phyloP scores from a whole-genome alignment of 2,797 vertebrate species.

The Ciconia nigra region DNA sequence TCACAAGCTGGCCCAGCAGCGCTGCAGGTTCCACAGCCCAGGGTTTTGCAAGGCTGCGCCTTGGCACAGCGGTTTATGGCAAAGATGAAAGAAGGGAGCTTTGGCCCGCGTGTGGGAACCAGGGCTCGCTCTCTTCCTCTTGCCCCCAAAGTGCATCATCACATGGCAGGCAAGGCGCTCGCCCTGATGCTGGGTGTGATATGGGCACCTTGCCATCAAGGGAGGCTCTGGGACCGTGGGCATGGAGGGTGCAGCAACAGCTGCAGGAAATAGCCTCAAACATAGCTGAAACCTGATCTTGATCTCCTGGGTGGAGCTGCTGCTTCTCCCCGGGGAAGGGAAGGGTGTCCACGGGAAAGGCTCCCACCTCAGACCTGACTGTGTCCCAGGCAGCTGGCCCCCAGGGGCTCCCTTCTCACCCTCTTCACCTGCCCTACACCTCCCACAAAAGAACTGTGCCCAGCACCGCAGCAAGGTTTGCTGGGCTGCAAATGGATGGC shows the following conservation, averaged over 20 bases:
- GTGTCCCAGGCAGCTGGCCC: neutral
- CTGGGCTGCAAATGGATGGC: neutral
- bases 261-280: constrained; percentile 3
- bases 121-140: neutral
- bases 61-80: neutral
- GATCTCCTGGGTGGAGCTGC: neutral
- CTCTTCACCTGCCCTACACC: neutral
- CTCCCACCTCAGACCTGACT: neutral
- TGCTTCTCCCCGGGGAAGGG: neutral
- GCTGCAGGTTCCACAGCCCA: neutral
- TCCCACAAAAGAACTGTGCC: neutral
- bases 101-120: neutral
- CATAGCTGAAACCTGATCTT: neutral
- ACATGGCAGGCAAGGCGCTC: neutral
- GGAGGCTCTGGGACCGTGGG: neutral
- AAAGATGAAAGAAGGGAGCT: neutral
- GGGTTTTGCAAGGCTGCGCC: neutral
- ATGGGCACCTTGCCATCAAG: neutral
- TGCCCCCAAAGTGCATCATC: neutral
- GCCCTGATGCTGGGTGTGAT: neutral
- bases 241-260: neutral
- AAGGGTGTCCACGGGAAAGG: neutral
- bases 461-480: neutral
- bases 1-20: neutral
- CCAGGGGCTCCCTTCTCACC: neutral